Percentiles rank a stretch among this genome's conserved stretches.
phyloP scores from a whole-genome alignment of 2,888 invertebrate species.

The Trachelus stipa region DNA sequence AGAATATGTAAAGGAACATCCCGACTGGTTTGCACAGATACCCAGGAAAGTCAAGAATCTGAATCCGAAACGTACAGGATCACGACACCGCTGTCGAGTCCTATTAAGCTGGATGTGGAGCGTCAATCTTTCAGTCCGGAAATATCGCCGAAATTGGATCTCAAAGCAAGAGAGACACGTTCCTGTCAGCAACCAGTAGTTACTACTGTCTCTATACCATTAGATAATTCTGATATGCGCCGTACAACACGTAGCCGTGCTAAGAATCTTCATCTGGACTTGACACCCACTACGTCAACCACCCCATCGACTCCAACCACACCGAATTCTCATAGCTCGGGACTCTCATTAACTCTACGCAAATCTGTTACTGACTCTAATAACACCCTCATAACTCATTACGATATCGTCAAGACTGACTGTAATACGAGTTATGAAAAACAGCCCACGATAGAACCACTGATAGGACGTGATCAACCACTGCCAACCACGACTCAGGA shows the following conservation, averaged over 20 bases:
- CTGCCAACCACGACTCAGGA: constrained; percentile 62
- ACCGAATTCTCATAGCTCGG: constrained; percentile 45
- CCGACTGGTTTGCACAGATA: constrained; percentile 67
- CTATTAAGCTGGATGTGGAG: constrained; percentile 42
- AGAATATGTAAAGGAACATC: constrained; percentile 85
- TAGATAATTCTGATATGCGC: constrained; percentile 58
- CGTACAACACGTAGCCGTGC: constrained; percentile 61
- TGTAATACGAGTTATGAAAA: constrained; percentile 50
- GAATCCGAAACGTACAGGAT: constrained; percentile 55
- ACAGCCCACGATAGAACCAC: constrained; percentile 51
- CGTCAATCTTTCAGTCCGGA: constrained; percentile 20
- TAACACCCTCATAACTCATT: constrained; percentile 61
- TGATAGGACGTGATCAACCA: constrained; percentile 57
- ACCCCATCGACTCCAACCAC: constrained; percentile 34
- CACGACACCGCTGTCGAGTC: constrained; percentile 50
- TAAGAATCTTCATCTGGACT: constrained; percentile 56
- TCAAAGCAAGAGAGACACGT: constrained; percentile 24
- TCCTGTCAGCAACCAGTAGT: constrained; percentile 45
- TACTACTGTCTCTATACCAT: constrained; percentile 54
- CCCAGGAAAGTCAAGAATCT: constrained; percentile 41
- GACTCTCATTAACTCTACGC: constrained; percentile 58
- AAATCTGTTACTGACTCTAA: constrained; percentile 62
- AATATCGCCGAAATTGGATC: constrained; percentile 14
- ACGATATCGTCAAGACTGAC: constrained; percentile 64
- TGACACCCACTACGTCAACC: constrained; percentile 32